phyloP scores from a whole-genome alignment of 2,797 vertebrate genomes.

The Helicolenus hilgendorfi region DNA sequence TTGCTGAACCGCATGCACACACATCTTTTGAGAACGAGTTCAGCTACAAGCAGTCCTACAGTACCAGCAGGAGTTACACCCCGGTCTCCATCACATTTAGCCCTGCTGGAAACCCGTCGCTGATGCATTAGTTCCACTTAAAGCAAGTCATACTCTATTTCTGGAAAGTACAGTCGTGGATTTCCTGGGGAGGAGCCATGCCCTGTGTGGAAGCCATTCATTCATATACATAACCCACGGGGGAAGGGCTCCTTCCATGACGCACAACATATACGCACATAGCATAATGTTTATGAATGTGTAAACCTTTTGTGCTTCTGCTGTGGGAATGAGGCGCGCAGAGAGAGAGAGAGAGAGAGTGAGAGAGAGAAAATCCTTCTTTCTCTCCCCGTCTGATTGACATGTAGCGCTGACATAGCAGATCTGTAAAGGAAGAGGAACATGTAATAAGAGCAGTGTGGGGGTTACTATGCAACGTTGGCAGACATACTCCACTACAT shows the following conservation, averaged over 20 bases:
- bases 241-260: constrained; percentile 78
- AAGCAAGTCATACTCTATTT: constrained; percentile 82
- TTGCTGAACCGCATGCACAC: constrained; percentile 11
- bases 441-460: constrained; percentile 2
- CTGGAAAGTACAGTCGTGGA: constrained; percentile 78
- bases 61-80: constrained; percentile 25
- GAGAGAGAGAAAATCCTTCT: not conserved
- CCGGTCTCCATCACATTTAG: constrained; percentile 47
- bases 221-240: constrained; percentile 76
- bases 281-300: constrained; percentile 80
- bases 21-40: constrained; percentile 39
- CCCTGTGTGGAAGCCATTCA: constrained; percentile 77
- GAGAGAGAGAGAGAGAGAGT: not conserved
- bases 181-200: constrained; percentile 72
- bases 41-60: constrained; percentile 10
- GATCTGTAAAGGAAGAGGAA: constrained; percentile 34
- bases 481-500: not conserved
- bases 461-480: not conserved
- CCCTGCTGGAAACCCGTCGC: constrained; percentile 59
- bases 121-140: constrained; percentile 82
- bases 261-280: constrained; percentile 74
- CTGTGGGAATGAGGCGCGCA: constrained; percentile 33
- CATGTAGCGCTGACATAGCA: constrained; percentile 53
- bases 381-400: constrained; percentile 44
- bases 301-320: constrained; percentile 63